Percentiles rank a stretch among this genome's conserved stretches.
Evolutionary conservation across 2,113 vertebrate species (phyloP).

Genomic region (Melanerpes aurifrons): DNA sequence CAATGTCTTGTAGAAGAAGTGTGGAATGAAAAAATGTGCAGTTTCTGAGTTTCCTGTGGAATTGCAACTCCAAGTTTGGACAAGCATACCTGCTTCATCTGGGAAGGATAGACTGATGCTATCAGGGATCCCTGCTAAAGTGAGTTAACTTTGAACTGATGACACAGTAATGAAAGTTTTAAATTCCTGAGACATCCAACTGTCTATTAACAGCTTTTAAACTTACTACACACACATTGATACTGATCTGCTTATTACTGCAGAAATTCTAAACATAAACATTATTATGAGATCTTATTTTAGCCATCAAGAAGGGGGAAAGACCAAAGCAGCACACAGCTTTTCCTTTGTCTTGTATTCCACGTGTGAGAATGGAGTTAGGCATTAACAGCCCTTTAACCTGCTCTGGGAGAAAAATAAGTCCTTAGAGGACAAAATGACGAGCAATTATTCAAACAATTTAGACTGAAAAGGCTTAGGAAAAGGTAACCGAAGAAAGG

Average conservation of each 20-base stretch:
- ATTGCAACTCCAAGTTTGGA: conserved; percentile 34
- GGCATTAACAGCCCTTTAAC: conserved; percentile 12
- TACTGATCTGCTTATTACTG: conserved; percentile 65
- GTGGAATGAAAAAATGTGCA: neutral
- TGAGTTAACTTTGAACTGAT: conserved; percentile 48
- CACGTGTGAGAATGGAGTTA: neutral
- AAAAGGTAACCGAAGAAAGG: neutral
- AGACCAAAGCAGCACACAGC: neutral
- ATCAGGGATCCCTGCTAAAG: conserved; percentile 34
- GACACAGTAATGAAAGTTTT: conserved; percentile 56
- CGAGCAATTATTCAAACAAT: neutral
- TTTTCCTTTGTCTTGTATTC: conserved; percentile 31
- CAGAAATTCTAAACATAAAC: conserved; percentile 70
- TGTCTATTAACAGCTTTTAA: conserved; percentile 59
- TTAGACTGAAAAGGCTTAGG: neutral
- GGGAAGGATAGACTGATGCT: conserved; percentile 35
- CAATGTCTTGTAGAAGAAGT: neutral
- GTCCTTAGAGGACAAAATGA: neutral
- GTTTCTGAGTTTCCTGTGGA: conserved; percentile 12
- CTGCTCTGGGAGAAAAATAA: conserved; percentile 2
- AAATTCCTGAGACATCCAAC: conserved; percentile 54
- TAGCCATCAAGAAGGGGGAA: conserved; percentile 3
- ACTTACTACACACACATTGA: conserved; percentile 40
- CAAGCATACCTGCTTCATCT: conserved; percentile 32
- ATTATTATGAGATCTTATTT: conserved; percentile 49